Base-by-base conservation (phyloP, 2,113 vertebrate species). In the Crotophaga sulcirostris region DNA sequence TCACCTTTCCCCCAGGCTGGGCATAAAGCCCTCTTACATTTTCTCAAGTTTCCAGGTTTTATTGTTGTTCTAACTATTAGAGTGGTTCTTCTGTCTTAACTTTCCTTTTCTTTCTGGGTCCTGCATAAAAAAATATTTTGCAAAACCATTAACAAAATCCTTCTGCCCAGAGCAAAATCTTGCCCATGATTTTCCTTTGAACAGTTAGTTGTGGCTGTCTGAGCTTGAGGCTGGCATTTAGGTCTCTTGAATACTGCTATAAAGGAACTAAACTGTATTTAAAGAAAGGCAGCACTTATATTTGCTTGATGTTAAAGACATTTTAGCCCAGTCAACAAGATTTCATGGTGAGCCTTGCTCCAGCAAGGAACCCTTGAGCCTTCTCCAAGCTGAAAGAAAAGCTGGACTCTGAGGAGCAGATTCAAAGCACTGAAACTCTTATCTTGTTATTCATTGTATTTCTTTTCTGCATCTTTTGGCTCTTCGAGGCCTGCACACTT, bases 241-340 rank as follows among this genome's bases (percentile, higher is more conserved):
- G 45, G 24, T 78, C 69, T 87, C 80, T 84, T 94, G 83, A 94
- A 92, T 60, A 73, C 40, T 74, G 60, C 69, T 78, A 70, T 90
- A 87, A 91, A 94, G 84, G 70, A 90, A 52, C 73, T 93, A 94
- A 95, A 91, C 84, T 89, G 86, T 70, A 47, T 85, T 94, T 96
- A 92, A 94, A 95, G 91, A 89, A 91, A 51, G 64, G 77, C 89
- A 93, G 47, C 58, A 26, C 88, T 94, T 92, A 88, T 17, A 28
- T 52, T 94, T 4, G 6, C 60, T 66, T 92, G 72, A 80, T 86
- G 51, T 19, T 90, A 74, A 88, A 90, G 83, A 55, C 51, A 5
- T 81, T 78, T 92, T 89, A 95, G 34, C 76, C 64, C 15, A 59
- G 15, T 34, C 77, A 86, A 19, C 2, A 7, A 29, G 68, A 59